Conservation (phyloP, 2,797 vertebrate species). For the Pipistrellus kuhlii region DNA sequence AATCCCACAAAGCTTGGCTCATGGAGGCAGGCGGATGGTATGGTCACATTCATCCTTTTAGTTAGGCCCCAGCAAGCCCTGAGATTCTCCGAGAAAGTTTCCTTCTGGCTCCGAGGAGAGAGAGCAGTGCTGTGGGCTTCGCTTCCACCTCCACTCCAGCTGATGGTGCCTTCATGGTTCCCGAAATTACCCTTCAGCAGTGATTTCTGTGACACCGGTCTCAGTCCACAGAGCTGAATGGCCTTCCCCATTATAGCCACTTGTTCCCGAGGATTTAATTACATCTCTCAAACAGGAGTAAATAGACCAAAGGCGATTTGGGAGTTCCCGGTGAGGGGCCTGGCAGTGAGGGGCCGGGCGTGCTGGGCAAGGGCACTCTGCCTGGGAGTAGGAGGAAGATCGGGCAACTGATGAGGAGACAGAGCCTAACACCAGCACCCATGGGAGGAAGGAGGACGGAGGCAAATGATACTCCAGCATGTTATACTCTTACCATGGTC, state of each 20-base stretch:
- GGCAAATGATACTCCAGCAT: not conserved
- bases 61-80: conserved; percentile 65
- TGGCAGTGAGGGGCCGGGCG: not conserved
- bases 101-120: conserved; percentile 61
- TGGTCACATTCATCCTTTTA: conserved; percentile 55
- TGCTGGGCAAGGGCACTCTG: not conserved
- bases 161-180: conserved; percentile 74
- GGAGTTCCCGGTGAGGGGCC: conserved; percentile 19
- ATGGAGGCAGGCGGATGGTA: not conserved
- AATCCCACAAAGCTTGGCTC: not conserved
- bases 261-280: conserved; percentile 76
- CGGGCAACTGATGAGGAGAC: not conserved
- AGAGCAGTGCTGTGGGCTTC: conserved; percentile 39
- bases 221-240: conserved; percentile 76
- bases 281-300: conserved; percentile 68
- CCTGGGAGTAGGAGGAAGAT: not conserved
- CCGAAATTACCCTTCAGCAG: conserved; percentile 79
- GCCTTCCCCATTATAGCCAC: conserved; percentile 74
- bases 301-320: not conserved
- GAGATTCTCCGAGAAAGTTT: conserved; percentile 57
- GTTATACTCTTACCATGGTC: not conserved
- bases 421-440: not conserved
- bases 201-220: conserved; percentile 80
- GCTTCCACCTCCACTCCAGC: conserved; percentile 64
- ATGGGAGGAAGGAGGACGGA: not conserved